These are phyloP conservation scores for Papilio aristodemus DNA, from an alignment of 1,140 invertebrate genomes.

Conservation along the genomic window DNA sequence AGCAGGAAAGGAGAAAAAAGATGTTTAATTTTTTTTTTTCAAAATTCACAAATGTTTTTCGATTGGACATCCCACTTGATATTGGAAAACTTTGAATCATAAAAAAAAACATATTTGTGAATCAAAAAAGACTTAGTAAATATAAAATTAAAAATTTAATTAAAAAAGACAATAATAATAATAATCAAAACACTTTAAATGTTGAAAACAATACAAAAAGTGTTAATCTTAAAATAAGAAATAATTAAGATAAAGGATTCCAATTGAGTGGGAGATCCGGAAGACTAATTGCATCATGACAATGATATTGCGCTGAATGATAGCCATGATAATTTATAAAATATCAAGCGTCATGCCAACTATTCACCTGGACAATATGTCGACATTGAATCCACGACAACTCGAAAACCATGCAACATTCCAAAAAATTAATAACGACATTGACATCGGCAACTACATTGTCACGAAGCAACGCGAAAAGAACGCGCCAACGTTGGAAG, in stretches of 20 bases:
- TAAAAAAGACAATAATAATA: constrained; percentile 25
- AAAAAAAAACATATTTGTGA: neutral
- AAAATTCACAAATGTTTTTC: constrained; percentile 55
- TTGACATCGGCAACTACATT: constrained; percentile 77
- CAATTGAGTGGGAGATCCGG: constrained; percentile 64
- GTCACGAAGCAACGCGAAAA: constrained; percentile 78
- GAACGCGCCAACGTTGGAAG: constrained; percentile 43
- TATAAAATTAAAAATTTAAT: constrained; percentile 17
- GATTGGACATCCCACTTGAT: constrained; percentile 63
- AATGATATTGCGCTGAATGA: constrained; percentile 75
- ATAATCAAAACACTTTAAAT: constrained; percentile 28
- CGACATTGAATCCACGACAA: constrained; percentile 55
- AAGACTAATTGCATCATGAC: constrained; percentile 75
- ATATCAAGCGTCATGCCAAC: constrained; percentile 74
- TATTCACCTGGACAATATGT: constrained; percentile 58
- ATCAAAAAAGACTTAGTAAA: constrained; percentile 16
- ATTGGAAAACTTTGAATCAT: constrained; percentile 35
- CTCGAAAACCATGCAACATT: constrained; percentile 77
- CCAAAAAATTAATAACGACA: constrained; percentile 65
- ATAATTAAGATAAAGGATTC: constrained; percentile 33
- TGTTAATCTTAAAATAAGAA: constrained; percentile 25
- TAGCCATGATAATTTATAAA: constrained; percentile 72
- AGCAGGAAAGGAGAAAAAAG: constrained; percentile 78
- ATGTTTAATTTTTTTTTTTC: constrained; percentile 62
- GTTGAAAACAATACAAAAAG: constrained; percentile 16